Evolutionary conservation across 2,113 vertebrate species (phyloP), one percentile per base, ranked within the genome.

Genomic region (Motacilla alba): DNA sequence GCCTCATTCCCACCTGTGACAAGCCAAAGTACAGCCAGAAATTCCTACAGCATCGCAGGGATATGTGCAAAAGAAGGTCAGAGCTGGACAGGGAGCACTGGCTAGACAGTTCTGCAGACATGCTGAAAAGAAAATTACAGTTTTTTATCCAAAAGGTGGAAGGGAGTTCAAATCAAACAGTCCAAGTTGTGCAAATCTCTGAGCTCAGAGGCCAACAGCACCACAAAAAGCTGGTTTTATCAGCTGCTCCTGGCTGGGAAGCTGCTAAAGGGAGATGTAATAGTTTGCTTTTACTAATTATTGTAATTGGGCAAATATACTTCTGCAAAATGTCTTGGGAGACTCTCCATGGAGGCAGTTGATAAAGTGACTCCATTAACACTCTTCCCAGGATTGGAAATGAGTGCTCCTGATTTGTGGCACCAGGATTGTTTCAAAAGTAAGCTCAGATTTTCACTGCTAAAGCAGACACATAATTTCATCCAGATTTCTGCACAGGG

Each of bases 181-280:
- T 7, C 63, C 43, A 90, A 46, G 41, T 0, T 17, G 46, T 85
- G 56, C 52, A 72, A 62, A 68, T 13, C 52, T 2, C 0, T 2
- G 30, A 9, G 49, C 70, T 85, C 30, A 6, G 43, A 67, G 74
- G 52, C 46, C 22, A 88, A 11, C 3, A 27, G 59, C 31, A 6
- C 6, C 6, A 70, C 19, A 6, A 52, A 85, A 93, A 83, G 37
- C 56, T 84, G 85, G 3, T 28, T 83, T 90, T 53, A 66, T 64
- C 75, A 75, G 64, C 66, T 69, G 86, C 69, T 81, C 43, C 89
- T 83, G 87, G 26, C 82, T 69, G 78, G 69, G 41, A 64, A 85
- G 56, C 47, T 46, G 70, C 55, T 39, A n/a, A 83, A 83, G 58
- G 56, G 46, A 89, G 81, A 83, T 3, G 5, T 2, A 55, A 69